Conservation (phyloP, 2,888 invertebrate genomes). For the Limnephilus auricula region DNA sequence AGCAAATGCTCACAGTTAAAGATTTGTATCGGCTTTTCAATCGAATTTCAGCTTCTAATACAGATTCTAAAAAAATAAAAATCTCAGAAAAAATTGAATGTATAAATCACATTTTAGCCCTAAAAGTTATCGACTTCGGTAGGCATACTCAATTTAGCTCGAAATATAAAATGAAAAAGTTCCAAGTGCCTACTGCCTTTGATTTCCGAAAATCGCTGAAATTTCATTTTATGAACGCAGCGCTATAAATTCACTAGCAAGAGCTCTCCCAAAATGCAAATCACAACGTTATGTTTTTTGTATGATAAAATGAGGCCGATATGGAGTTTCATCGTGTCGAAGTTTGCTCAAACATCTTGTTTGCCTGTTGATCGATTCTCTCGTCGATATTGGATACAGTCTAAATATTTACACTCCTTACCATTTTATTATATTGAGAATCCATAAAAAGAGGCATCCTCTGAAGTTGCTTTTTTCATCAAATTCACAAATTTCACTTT, state of each 20-base stretch:
- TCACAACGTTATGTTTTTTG: slow-evolving; percentile 28
- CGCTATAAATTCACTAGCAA: slow-evolving; percentile 16
- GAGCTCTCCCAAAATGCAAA: slow-evolving; percentile 39
- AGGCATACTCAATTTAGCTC: background rate
- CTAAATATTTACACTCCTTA: slow-evolving; percentile 43
- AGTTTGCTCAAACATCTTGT: slow-evolving; percentile 38
- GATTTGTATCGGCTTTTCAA: too few species aligned
- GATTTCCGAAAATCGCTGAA: slow-evolving; percentile 13
- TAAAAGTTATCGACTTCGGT: background rate
- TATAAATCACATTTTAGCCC: too few species aligned
- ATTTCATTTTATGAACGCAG: background rate
- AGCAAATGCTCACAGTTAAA: too few species aligned
- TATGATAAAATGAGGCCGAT: slow-evolving; percentile 23
- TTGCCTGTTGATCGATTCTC: slow-evolving; percentile 43
- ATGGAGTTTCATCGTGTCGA: slow-evolving; percentile 39
- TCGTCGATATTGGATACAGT: slow-evolving; percentile 55
- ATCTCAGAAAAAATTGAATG: too few species aligned
- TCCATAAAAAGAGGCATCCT: slow-evolving; percentile 34
- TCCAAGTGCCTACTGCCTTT: background rate
- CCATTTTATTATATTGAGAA: slow-evolving; percentile 37
- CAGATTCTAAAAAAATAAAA: too few species aligned
- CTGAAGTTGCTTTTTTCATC: background rate
- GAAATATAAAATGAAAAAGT: slow-evolving; percentile 42
- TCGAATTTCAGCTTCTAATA: too few species aligned
- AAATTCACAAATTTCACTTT: background rate